phyloP scores from a whole-genome alignment of 2,888 invertebrate species.

The Odontomyia ornata region DNA sequence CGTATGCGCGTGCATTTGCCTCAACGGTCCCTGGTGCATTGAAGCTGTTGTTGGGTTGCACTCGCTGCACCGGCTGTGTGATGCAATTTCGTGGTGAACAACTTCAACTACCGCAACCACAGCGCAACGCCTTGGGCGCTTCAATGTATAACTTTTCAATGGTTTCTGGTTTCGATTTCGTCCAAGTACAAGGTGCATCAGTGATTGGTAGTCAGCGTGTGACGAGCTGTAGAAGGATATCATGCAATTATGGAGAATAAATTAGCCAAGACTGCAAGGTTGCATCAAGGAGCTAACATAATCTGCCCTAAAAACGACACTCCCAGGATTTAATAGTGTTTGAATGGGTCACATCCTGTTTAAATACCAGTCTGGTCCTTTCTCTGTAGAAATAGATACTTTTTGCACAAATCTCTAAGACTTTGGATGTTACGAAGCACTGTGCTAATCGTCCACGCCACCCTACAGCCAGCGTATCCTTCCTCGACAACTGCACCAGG shows the following conservation, averaged over 20 bases:
- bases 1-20: conserved; percentile 31
- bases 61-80: conserved; percentile 34
- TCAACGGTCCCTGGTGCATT: conserved; percentile 33
- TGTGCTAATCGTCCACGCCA: no score
- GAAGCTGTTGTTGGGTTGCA: conserved; percentile 2
- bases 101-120: conserved; percentile 19
- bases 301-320: no score
- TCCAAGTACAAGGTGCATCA: conserved; percentile 35
- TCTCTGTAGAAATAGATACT: background rate
- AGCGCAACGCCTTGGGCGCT: conserved; percentile 38
- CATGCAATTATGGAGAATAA: no score
- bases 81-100: conserved; percentile 27
- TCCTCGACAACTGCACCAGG: background rate
- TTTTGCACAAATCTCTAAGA: no score
- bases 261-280: background rate
- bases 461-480: no score
- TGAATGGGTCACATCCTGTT: no score
- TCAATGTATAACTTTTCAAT: conserved; percentile 37
- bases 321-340: no score
- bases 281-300: no score
- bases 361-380: no score
- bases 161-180: conserved; percentile 25
- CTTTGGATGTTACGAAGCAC: no score
- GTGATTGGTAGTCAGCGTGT: background rate
- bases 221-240: background rate